Evolutionary conservation across 1,140 invertebrate species (phyloP), one percentile per base, ranked within the genome.

Genomic region (Gonioctena quinquepunctata): DNA sequence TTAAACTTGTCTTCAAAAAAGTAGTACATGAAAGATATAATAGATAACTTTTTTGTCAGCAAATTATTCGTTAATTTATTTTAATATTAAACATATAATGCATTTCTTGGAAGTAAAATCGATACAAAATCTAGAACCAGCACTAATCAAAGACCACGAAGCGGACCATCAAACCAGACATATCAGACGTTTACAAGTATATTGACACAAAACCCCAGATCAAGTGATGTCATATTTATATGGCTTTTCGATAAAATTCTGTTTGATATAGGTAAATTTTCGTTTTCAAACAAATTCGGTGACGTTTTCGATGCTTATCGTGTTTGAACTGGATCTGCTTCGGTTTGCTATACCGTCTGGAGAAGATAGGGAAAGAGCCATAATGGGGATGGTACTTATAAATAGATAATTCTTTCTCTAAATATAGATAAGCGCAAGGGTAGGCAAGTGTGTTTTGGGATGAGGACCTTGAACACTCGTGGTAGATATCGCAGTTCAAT

Each of bases 361-460:
- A 57, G 19, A 22, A 57, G 54, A 57, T 57, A 57, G 54, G 19
- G 54, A 25, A 3, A 42, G 16, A 42, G 2, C 33, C 33, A 42
- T 42, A 42, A 7, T 57, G 54, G 54, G 52, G 52, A 25, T 23
- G 13, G 54, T 21, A 57, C 54, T 57, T 57, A 57, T 57, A 23
- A 23, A 57, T 57, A 57, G 54, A 57, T 57, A 57, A 57, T 19
- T 57, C 54, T 57, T n/a, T 57, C n/a, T 57, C 54, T 57, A 57
- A 57, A 57, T 57, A 57, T 57, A 57, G 54, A 57, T 57, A 22
- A 57, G 54, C 19, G 25, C 13, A 22, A 57, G 54, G 54, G 54
- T 57, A 57, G 13, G 54, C 54, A 57, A 57, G 54, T 57, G 54
- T 57, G 54, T 22, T 18, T 11, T 2, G 21, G 16, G 33, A 42